These are phyloP conservation scores for Drosophila affinis DNA, from an alignment of 2,888 invertebrate species.

Conservation along the genomic window DNA sequence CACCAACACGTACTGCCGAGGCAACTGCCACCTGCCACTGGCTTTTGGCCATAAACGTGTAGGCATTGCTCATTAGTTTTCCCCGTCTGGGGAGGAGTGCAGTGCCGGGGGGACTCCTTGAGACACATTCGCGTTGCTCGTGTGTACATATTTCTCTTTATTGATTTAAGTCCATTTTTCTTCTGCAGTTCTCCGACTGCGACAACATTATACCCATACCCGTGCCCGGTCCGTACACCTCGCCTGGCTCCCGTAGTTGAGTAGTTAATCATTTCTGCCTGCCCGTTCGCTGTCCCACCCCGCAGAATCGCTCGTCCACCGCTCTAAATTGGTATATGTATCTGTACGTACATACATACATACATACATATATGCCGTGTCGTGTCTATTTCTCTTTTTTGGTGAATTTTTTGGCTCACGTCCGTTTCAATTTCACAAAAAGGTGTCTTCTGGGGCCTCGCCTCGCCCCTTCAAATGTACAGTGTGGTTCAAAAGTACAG, in stretches of 20 bases:
- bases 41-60: constrained; percentile 61
- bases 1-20: constrained; percentile 57
- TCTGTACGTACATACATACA: background rate
- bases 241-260: constrained; percentile 42
- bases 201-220: constrained; percentile 39
- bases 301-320: too few species aligned
- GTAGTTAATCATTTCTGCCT: constrained; percentile 62
- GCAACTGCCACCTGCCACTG: constrained; percentile 45
- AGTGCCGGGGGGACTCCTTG: constrained; percentile 24
- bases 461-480: constrained; percentile 41
- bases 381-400: constrained; percentile 29
- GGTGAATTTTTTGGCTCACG: constrained; percentile 51
- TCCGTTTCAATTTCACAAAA: constrained; percentile 50
- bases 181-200: constrained; percentile 49
- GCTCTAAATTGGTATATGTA: background rate
- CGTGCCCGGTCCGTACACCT: constrained; percentile 1
- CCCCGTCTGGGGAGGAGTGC: constrained; percentile 29
- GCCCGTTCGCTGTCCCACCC: background rate
- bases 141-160: constrained; percentile 40
- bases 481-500: constrained; percentile 23
- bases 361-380: too few species aligned
- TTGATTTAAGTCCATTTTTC: constrained; percentile 71
- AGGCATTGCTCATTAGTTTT: constrained; percentile 74
- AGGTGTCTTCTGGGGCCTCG: constrained; percentile 47
- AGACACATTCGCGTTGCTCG: constrained; percentile 24